Conservation (phyloP, 2,797 vertebrate genomes). For the Anisognathus igniventris region DNA sequence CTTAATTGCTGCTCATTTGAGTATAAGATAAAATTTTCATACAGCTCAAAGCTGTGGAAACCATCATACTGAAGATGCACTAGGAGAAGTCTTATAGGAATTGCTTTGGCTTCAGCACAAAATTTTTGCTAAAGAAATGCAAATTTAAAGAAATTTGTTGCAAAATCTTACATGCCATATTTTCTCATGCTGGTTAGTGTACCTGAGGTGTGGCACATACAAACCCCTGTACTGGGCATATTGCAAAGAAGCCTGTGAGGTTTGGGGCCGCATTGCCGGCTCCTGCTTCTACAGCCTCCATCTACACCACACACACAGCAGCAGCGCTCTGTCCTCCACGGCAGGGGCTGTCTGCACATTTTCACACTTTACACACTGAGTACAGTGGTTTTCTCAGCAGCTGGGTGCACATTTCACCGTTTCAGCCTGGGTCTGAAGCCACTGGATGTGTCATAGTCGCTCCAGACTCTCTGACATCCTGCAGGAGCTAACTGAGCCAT, state of each 20-base stretch:
- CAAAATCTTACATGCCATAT: background rate
- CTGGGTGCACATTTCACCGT: background rate
- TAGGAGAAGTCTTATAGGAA: background rate
- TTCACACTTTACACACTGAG: background rate
- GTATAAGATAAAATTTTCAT: slow-evolving; percentile 50
- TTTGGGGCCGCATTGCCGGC: background rate
- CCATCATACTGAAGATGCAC: background rate
- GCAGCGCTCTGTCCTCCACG: background rate
- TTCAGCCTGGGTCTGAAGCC: background rate
- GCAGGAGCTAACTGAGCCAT: rapidly evolving
- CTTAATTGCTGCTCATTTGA: slow-evolving; percentile 34
- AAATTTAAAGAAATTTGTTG: background rate
- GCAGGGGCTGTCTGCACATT: background rate
- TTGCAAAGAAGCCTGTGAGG: background rate
- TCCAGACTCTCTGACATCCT: background rate
- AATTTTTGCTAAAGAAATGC: background rate
- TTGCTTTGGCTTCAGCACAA: background rate
- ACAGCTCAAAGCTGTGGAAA: slow-evolving; percentile 11
- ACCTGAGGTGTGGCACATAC: background rate
- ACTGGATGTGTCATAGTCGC: rapidly evolving
- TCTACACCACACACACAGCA: background rate
- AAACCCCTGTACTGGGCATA: rapidly evolving
- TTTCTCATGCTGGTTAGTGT: background rate
- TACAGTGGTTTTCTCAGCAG: background rate
- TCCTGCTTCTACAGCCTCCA: background rate